Conservation (phyloP, 2,113 vertebrate genomes). For the Pogona vitticeps region DNA sequence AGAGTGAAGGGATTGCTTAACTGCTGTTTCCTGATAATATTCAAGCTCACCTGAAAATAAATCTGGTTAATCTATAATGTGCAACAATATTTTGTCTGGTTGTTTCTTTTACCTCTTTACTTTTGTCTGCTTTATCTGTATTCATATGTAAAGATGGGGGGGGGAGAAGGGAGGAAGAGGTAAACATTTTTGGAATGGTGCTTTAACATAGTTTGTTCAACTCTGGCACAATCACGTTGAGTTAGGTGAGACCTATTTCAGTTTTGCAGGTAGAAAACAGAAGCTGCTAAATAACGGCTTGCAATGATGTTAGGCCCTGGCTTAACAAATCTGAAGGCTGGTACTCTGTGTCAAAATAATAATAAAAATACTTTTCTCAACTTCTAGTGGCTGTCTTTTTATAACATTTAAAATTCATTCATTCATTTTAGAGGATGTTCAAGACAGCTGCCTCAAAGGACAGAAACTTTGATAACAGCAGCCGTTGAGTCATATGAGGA, state of each 20-base stretch:
- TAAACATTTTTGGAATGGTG: no score
- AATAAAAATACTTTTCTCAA: not conserved
- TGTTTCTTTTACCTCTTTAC: no score
- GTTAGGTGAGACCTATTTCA: not conserved
- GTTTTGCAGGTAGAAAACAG: not conserved
- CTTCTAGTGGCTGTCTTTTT: not conserved
- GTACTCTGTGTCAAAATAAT: not conserved
- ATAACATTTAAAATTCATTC: conserved; percentile 27
- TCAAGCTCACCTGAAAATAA: no score
- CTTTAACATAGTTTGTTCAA: no score
- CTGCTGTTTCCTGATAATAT: not conserved
- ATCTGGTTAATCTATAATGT: no score
- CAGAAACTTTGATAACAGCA: not conserved
- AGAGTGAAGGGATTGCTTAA: not conserved
- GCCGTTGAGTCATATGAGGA: not conserved
- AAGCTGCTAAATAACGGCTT: no score
- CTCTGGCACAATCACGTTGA: no score
- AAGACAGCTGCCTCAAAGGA: not conserved
- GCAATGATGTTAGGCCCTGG: not conserved
- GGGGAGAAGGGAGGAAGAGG: no score
- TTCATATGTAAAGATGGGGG: no score
- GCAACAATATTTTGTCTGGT: no score
- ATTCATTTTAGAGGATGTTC: not conserved
- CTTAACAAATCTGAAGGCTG: not conserved
- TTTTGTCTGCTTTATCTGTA: no score